Evolutionary conservation across 2,113 vertebrate genomes (phyloP).

Genomic region (Nothobranchius kuhntae): DNA sequence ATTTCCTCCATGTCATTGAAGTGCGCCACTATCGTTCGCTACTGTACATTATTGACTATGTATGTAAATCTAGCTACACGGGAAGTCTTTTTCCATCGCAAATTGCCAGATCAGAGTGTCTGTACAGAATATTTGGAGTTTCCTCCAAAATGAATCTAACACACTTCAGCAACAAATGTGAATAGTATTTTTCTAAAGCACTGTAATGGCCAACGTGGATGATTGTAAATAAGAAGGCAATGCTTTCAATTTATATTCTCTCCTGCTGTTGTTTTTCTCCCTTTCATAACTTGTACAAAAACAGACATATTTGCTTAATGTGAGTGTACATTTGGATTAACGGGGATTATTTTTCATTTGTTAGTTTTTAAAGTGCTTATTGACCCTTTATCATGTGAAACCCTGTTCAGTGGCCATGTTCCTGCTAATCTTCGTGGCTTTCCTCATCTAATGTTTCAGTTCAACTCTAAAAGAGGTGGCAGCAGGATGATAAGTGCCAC

Average conservation of each 20-base stretch:
- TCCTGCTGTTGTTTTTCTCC: constrained; percentile 78
- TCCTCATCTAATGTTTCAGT: constrained; percentile 45
- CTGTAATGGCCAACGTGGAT: constrained; percentile 83
- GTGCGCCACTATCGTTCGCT: constrained; percentile 31
- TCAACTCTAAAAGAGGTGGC: constrained; percentile 7
- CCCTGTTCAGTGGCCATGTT: constrained; percentile 44
- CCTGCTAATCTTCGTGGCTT: constrained; percentile 39
- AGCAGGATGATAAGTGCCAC: neutral
- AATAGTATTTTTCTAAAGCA: constrained; percentile 99
- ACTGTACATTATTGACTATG: constrained; percentile 34
- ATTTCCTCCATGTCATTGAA: constrained; percentile 10
- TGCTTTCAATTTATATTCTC: constrained; percentile 64
- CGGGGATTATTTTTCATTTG: constrained; percentile 31
- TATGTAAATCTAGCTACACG: constrained; percentile 7
- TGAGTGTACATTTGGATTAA: constrained; percentile 61
- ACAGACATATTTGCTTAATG: constrained; percentile 67
- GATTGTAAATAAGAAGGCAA: constrained; percentile 90
- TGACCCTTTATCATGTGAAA: constrained; percentile 51
- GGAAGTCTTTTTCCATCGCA: constrained; percentile 28
- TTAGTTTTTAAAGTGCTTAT: constrained; percentile 51
- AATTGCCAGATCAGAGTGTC: constrained; percentile 48
- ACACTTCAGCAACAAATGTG: constrained; percentile 96
- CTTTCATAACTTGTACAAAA: constrained; percentile 78
- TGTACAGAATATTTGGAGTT: constrained; percentile 73
- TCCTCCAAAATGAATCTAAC: constrained; percentile 72